Evolutionary conservation across 2,888 invertebrate species (phyloP), one percentile per base, ranked within the genome.

Genomic region (Cosmia pyralina): DNA sequence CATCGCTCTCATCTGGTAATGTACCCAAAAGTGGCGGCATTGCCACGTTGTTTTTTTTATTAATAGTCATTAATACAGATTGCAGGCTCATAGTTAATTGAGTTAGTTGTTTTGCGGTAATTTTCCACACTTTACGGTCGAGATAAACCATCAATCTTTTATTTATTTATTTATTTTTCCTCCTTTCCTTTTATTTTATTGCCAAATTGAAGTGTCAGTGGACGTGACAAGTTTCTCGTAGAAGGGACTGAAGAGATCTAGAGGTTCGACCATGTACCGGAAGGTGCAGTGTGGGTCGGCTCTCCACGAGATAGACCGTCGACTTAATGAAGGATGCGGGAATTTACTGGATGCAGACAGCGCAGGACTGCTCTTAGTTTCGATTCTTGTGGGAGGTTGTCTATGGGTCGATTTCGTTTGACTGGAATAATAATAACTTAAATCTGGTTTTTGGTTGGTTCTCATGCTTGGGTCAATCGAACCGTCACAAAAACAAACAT

Each of bases 31-130:
- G 38, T 5, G 38, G 38, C 38, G 38, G 38, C 38, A 38, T 38
- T 38, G 38, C 38, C 38, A 38, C 38, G 38, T 38, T 19, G 50
- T 22, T 44, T 22, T 59, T 10, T 8, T 38, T 38, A 41, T 60
- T 22, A n/a, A 59, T 41, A n/a, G 11, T 67, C 34, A 67, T 67
- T 55, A 34, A 53, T 53, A 69, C 53, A 46, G 46, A 66, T 69
- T 66, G 13, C 22, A 38, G 19, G 38, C 15, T 46, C 67, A 50
- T 50, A 19, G 15, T 38, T 48, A 72, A 15, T n/a, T 46, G 8
- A 6, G 53, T 58, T 58, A 15, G 13, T 38, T 38, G 10, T 69
- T 22, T 57, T n/a, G 4, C 10, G 1, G 6, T 7, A 19, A 72
- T 46, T 58, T 59, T 3, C 17, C 17, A 22, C 19, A 19, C 13